Conservation (phyloP, 2,797 vertebrate genomes). For the Hippoglossus hippoglossus region DNA sequence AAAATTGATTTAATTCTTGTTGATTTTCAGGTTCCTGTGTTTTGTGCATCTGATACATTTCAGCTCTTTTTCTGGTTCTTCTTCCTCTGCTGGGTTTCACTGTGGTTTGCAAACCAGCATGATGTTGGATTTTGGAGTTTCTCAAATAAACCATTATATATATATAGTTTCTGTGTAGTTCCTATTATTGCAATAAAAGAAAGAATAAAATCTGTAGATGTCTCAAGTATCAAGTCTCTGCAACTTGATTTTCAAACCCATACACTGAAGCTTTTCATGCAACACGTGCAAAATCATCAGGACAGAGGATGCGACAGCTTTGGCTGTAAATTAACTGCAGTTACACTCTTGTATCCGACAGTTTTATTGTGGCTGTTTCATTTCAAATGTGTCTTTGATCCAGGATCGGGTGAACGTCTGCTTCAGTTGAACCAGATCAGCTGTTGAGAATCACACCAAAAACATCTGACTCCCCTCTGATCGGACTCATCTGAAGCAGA, state of each 20-base stretch:
- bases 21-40: too few relatives aligned
- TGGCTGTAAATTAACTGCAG: not conserved
- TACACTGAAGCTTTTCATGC: not conserved
- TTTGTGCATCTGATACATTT: too few relatives aligned
- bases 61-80: too few relatives aligned
- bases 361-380: not conserved
- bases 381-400: too few relatives aligned
- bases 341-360: not conserved
- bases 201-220: too few relatives aligned
- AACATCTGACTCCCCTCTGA: slow-evolving; percentile 9
- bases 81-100: too few relatives aligned
- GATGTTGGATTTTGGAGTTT: too few relatives aligned
- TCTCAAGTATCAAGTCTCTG: not conserved
- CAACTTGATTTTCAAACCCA: not conserved
- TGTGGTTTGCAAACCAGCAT: too few relatives aligned
- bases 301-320: not conserved
- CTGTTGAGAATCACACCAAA: not conserved
- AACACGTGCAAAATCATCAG: slow-evolving; percentile 13
- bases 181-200: too few relatives aligned
- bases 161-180: too few relatives aligned
- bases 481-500: slow-evolving; percentile 17
- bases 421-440: slow-evolving; percentile 21
- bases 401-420: not conserved
- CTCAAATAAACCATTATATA: too few relatives aligned
- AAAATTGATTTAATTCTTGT: too few relatives aligned